Evolutionary conservation across 2,888 invertebrate species (phyloP).

Genomic region (Philonicus albiceps): DNA sequence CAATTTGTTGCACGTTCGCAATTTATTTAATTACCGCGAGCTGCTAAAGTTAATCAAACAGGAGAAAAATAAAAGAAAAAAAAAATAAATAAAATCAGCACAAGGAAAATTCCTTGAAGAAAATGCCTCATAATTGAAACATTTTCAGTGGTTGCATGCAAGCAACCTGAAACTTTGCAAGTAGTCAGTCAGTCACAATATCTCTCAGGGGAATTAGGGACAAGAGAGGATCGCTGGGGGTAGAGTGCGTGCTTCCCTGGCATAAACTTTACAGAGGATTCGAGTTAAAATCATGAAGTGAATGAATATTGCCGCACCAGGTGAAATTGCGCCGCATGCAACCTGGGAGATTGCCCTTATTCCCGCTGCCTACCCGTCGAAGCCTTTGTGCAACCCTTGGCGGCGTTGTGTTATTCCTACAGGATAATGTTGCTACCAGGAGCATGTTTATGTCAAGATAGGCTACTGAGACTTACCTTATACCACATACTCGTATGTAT

Average conservation of each 20-base stretch:
- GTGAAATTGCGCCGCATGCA: constrained; percentile 23
- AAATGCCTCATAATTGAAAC: constrained; percentile 28
- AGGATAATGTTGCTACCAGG: background rate
- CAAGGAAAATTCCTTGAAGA: constrained; percentile 2
- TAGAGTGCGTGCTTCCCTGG: background rate
- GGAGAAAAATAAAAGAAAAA: background rate
- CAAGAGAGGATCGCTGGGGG: background rate
- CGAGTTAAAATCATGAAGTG: constrained; percentile 1
- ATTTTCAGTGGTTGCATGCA: constrained; percentile 15
- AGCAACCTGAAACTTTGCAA: constrained; percentile 5
- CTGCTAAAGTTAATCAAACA: background rate
- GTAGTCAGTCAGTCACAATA: constrained; percentile 23
- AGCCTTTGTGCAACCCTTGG: background rate
- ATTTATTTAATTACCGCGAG: background rate
- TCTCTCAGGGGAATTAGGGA: background rate
- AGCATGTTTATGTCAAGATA: background rate
- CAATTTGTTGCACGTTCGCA: constrained; percentile 11
- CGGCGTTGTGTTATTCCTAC: background rate
- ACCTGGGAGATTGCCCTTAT: background rate
- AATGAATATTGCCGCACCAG: constrained; percentile 27
- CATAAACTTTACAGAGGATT: constrained; percentile 17
- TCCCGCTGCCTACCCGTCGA: background rate
- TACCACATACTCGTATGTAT: background rate
- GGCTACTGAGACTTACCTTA: background rate
- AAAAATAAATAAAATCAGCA: background rate